Evolutionary conservation across 2,113 vertebrate genomes (phyloP), one percentile per base, ranked within the genome.

Genomic region (Pteronura brasiliensis): DNA sequence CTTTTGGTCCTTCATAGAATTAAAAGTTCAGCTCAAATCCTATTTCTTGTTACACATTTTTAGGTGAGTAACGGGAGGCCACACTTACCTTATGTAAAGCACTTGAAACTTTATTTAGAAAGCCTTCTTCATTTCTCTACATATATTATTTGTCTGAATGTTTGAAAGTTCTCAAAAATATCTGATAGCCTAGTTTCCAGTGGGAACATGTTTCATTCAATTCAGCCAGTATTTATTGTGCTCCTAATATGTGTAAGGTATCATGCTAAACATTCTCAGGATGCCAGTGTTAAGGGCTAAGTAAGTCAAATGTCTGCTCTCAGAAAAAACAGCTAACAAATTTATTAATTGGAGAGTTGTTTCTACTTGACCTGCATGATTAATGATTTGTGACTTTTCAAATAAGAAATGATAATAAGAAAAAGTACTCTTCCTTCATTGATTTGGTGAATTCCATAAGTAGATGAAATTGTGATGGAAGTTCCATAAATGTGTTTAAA

Each of bases 141-240:
- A 7, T 18, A 59, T 84, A 17, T 69, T 87, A 83, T 61, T 88
- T 49, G 92, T 42, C 34, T 85, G 61, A 96, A 82, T 93, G 13
- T 89, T 96, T 93, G 63, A 61, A 95, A 67, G 25, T 39, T 96
- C 92, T 76, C 92, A 89, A 12, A 96, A 93, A 92, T 20, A 85
- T 65, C 13, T 12, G 47, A 18, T 49, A 59, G 59, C 82, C 17
- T 34, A 82, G 27, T 29, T 95, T 17, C 59, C 72, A 88, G n/a
- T 11, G 67, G 49, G 25, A 96, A 86, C 9, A 61, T 74, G 61
- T 34, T 82, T 95, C n/a, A 27, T 94, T 93, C 90, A 82, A 72
- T 63, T 71, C 3, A 6, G 83, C 15, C 47, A 71, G 42, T 82
- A 96, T 88, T 89, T 93, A 55, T 65, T 88, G 7, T 90, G 12